A percentile compares a stretch with the other conserved stretches of the same genome.
phyloP scores from a whole-genome alignment of 2,888 invertebrate species.

The Trichacis sp. region DNA sequence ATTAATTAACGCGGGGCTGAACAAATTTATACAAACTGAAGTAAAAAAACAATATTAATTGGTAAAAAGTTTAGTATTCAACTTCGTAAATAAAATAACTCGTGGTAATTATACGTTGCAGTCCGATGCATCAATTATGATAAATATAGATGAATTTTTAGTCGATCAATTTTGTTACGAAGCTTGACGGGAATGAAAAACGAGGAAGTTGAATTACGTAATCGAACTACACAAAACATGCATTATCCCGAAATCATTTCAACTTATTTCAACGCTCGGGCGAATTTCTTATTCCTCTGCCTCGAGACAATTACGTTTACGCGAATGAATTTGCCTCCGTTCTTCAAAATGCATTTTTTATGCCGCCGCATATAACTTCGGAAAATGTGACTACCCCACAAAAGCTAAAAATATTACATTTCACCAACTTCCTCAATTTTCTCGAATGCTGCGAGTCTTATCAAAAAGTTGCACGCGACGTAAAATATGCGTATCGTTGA shows the following conservation, averaged over 20 bases:
- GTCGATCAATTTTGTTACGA: too few species aligned
- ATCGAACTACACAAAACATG: neutral
- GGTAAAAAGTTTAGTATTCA: too few species aligned
- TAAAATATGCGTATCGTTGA: conserved; percentile 42
- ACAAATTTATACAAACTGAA: too few species aligned
- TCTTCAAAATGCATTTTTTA: conserved; percentile 27
- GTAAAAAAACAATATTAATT: too few species aligned
- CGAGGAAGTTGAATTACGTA: too few species aligned
- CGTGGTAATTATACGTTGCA: too few species aligned
- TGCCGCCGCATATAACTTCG: conserved; percentile 28
- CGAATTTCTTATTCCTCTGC: neutral
- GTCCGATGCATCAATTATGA: too few species aligned
- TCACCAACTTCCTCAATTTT: conserved; percentile 38
- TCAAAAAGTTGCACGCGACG: conserved; percentile 38
- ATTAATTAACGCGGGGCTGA: neutral
- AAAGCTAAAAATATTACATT: conserved; percentile 42
- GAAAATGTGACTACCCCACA: conserved; percentile 37
- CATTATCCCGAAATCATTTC: neutral
- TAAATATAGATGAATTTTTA: too few species aligned
- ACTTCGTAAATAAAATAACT: too few species aligned
- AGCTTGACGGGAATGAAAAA: too few species aligned
- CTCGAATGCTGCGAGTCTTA: conserved; percentile 37
- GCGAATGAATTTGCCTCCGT: neutral
- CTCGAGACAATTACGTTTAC: neutral
- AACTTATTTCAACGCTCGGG: neutral